Conservation (phyloP, 2,113 vertebrate species). For the Corvus hawaiiensis region DNA sequence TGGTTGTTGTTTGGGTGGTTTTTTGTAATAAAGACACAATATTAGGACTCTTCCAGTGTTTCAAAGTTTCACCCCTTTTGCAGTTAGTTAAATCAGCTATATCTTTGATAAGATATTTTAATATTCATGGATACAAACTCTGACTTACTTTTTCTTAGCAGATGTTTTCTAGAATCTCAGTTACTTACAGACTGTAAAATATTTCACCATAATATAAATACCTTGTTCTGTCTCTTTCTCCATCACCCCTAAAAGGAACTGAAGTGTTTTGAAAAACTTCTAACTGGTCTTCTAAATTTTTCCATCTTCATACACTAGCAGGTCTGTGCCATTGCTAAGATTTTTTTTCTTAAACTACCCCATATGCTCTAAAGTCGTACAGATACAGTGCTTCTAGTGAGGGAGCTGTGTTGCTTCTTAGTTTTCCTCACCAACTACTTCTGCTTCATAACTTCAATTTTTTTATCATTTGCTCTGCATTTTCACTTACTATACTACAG, state of each 20-base stretch:
- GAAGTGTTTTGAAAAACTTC: neutral
- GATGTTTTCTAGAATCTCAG: neutral
- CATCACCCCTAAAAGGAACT: neutral
- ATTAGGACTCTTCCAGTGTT: neutral
- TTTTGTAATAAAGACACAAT: neutral
- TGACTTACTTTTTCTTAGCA: neutral
- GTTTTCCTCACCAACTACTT: neutral
- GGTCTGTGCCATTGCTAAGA: neutral
- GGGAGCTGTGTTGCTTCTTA: neutral
- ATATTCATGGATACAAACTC: neutral
- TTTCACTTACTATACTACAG: neutral
- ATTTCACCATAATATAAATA: neutral
- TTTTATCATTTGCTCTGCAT: neutral
- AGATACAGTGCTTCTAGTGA: neutral
- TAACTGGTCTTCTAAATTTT: neutral
- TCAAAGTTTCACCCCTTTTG: neutral
- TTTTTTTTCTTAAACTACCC: neutral
- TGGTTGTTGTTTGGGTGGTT: neutral
- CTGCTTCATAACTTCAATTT: neutral
- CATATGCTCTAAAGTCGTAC: neutral
- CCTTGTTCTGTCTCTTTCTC: neutral
- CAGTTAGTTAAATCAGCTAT: neutral
- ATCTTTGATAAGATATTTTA: neutral
- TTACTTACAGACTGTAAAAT: neutral
- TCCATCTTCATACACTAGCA: neutral